phyloP scores from a whole-genome alignment of 2,113 vertebrate species.

The Campylomormyrus numenius region DNA sequence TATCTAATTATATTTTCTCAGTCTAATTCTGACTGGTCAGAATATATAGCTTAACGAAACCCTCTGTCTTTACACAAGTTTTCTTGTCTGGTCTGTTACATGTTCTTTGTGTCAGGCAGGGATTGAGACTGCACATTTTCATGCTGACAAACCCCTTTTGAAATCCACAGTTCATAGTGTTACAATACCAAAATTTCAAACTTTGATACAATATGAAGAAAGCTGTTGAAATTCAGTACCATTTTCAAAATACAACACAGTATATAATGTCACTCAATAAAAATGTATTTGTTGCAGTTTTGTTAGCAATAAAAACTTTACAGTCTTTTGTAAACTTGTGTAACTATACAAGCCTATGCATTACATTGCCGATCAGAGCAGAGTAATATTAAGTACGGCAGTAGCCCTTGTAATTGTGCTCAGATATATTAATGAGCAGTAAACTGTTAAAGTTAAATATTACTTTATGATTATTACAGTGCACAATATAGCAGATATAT shows the following conservation, averaged over 20 bases:
- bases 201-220: background rate
- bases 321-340: too few relatives aligned
- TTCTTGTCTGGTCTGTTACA: background rate
- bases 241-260: background rate
- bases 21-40: background rate
- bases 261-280: background rate
- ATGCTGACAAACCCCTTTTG: too few relatives aligned
- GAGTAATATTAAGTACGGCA: too few relatives aligned
- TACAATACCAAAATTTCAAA: too few relatives aligned
- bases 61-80: background rate
- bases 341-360: too few relatives aligned
- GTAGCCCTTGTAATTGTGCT: too few relatives aligned
- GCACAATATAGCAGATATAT: too few relatives aligned
- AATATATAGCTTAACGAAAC: background rate
- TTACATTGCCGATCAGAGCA: too few relatives aligned
- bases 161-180: too few relatives aligned
- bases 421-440: too few relatives aligned
- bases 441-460: too few relatives aligned
- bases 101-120: background rate
- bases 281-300: background rate
- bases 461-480: too few relatives aligned
- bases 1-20: background rate
- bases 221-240: background rate
- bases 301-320: background rate
- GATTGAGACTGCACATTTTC: background rate